phyloP scores from a whole-genome alignment of 2,113 vertebrate genomes.

The Myrmecobius fasciatus region DNA sequence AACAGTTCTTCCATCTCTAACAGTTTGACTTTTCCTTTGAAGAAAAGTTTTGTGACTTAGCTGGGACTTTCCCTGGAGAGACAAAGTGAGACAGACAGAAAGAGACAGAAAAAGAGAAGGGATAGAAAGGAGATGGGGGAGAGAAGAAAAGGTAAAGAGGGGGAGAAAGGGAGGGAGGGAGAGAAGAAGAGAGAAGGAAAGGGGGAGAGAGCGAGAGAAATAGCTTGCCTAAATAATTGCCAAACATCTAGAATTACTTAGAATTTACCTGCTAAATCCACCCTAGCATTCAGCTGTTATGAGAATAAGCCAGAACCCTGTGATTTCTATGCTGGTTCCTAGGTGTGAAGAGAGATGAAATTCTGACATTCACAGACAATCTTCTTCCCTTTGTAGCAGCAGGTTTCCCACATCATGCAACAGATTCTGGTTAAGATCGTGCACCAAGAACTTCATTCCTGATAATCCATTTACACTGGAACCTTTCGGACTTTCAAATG shows the following conservation, averaged over 20 bases:
- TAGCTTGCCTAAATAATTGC: neutral
- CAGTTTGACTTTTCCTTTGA: too few relatives aligned
- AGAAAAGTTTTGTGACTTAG: too few relatives aligned
- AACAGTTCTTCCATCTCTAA: too few relatives aligned
- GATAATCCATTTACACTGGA: constrained; percentile 58
- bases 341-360: constrained; percentile 71
- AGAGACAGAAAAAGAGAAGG: too few relatives aligned
- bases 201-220: too few relatives aligned
- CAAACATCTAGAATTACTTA: constrained; percentile 14
- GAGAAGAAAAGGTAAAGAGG: neutral
- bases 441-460: constrained; percentile 37
- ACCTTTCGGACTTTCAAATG: constrained; percentile 33
- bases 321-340: constrained; percentile 72
- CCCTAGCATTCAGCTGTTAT: constrained; percentile 41
- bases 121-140: too few relatives aligned
- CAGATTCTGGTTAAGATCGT: constrained; percentile 50
- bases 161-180: neutral
- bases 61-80: too few relatives aligned
- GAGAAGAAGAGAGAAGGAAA: neutral
- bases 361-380: constrained; percentile 73
- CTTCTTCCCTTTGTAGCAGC: constrained; percentile 54
- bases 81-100: neutral
- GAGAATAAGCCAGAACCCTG: constrained; percentile 67
- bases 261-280: constrained; percentile 20
- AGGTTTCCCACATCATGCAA: constrained; percentile 41